These are phyloP conservation scores for Argynnis bischoffii DNA, from an alignment of 2,888 invertebrate genomes.

Conservation along the genomic window DNA sequence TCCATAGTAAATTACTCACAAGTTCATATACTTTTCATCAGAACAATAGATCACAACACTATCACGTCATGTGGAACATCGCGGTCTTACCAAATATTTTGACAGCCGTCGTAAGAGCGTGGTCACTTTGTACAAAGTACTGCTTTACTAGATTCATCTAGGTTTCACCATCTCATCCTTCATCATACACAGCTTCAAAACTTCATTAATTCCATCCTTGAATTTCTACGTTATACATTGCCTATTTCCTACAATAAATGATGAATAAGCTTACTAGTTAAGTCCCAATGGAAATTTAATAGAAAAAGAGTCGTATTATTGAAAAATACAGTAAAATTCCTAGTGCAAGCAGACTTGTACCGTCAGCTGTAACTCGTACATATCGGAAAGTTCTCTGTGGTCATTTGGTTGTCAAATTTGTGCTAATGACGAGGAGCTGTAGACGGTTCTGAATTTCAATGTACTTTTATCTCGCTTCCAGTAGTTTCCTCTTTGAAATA, in stretches of 20 bases:
- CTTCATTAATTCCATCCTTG: not conserved
- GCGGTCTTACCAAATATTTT: not conserved
- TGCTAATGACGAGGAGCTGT: slow-evolving; percentile 30
- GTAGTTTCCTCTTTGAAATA: slow-evolving; percentile 3
- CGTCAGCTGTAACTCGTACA: slow-evolving; percentile 23
- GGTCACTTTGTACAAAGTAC: slow-evolving; percentile 22
- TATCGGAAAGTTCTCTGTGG: slow-evolving; percentile 29
- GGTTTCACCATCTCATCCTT: slow-evolving; percentile 1
- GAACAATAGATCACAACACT: not conserved
- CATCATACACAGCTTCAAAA: slow-evolving; percentile 2
- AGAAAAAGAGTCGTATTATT: not conserved
- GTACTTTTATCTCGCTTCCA: not conserved
- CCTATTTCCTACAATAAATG: not conserved
- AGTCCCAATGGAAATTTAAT: not conserved
- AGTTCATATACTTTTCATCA: too few relatives aligned
- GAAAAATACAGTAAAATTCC: not conserved
- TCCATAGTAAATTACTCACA: too few relatives aligned
- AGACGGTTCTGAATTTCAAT: slow-evolving; percentile 28
- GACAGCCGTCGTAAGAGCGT: slow-evolving; percentile 19
- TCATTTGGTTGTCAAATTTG: slow-evolving; percentile 34
- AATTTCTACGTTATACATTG: slow-evolving; percentile 1
- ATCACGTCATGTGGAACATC: not conserved
- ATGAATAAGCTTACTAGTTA: not conserved
- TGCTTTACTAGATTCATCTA: slow-evolving; percentile 27
- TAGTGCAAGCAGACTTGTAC: slow-evolving; percentile 5